phyloP scores from a whole-genome alignment of 2,888 invertebrate genomes.

The Platynereis dumerilii region DNA sequence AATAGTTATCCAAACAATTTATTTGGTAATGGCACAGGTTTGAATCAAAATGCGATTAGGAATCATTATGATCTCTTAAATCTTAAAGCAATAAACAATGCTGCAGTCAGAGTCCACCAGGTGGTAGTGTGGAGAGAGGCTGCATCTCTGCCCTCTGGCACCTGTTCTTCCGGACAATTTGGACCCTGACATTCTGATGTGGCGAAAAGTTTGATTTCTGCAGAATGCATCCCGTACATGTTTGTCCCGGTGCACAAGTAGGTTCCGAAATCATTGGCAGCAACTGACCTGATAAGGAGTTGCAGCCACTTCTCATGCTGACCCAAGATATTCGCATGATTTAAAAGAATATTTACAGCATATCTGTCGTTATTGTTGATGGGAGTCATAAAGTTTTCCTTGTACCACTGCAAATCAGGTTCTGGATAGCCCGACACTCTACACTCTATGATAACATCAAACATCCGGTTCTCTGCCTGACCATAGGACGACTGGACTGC shows the following conservation, averaged over 20 bases:
- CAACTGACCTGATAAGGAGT: conserved; percentile 52
- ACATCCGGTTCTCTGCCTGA: conserved; percentile 57
- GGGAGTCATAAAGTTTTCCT: conserved; percentile 22
- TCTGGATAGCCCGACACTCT: conserved; percentile 44
- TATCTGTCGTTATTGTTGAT: conserved; percentile 35
- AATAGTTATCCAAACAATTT: too few relatives aligned
- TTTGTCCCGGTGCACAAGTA: conserved; percentile 55
- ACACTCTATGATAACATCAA: conserved; percentile 57
- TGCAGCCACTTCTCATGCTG: conserved; percentile 46
- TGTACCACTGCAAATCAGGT: conserved; percentile 37
- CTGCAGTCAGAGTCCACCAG: too few relatives aligned
- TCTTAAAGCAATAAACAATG: too few relatives aligned
- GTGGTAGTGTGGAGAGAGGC: too few relatives aligned
- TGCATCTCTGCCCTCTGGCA: conserved; percentile 11
- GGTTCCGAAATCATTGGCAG: conserved; percentile 52
- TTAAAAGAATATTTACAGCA: conserved; percentile 38
- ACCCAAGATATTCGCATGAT: conserved; percentile 35
- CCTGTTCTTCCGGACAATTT: conserved; percentile 48
- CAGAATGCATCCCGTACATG: conserved; percentile 41
- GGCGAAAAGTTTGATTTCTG: conserved; percentile 49
- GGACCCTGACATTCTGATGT: conserved; percentile 59
- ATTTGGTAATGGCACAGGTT: too few relatives aligned
- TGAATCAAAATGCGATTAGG: too few relatives aligned
- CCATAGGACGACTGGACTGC: conserved; percentile 58
- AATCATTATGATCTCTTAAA: too few relatives aligned